Base-by-base conservation (phyloP, 2,797 vertebrate genomes). In the Girardinus metallicus region DNA sequence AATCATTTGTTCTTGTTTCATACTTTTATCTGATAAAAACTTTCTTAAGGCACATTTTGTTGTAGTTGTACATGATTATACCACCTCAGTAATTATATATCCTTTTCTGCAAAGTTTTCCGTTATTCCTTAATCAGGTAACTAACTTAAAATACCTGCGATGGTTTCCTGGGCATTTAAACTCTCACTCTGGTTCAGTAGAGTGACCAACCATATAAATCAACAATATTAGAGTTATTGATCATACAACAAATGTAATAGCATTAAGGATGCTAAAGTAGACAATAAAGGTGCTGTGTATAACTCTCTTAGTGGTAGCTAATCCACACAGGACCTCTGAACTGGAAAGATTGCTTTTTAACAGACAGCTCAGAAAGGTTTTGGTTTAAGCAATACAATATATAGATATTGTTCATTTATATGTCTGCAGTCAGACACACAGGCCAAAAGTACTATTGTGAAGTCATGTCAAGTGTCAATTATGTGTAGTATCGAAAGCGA, bases 401-500 rank as follows among this genome's bases (percentile, higher is more conserved):
- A 81, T 44, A 43, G 46, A 51, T 31, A 77, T 41, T 43, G 13
- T 75, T 66, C 76, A 70, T 74, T 70, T 80, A 39, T 66, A 73
- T 18, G 62, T 74, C 34, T 76, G 43, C 70, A n/a, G 29, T 73
- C 49, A 78, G 72, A 66, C 46, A 64, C 73, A 68, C 26, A 0
- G 78, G 73, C 55, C 76, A 84, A 29, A 79, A 81, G 79, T 81
- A 47, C 77, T 83, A 49, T 78, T 85, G 83, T 74, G 77, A 64
- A 87, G 79, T 80, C 77, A 62, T 29, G 44, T 89, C 82, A 80
- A 87, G 90, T 83, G 75, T 81, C 83, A 86, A 85, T 88, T 90
- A 85, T 80, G 60, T 78, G 70, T 64, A 79, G 81, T 71, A 68
- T 83, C 51, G 41, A 77, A 49, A 62, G 68, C 85, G 79, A 88